Base-by-base conservation (phyloP, 2,113 vertebrate species). In the Laterallus jamaicensis region DNA sequence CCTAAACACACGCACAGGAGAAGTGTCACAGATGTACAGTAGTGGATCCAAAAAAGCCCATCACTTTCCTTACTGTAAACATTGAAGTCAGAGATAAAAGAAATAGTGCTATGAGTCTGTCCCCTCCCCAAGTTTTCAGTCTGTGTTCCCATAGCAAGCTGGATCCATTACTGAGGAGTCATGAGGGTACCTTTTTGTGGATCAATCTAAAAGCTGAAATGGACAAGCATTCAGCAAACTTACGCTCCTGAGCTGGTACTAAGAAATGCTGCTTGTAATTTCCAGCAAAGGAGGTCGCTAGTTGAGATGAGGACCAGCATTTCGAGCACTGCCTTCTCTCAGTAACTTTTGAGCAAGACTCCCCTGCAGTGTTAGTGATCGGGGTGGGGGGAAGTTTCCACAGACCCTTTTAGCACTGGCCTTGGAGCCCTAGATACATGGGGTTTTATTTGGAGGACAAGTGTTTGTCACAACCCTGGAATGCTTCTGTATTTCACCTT, bases 161-260 rank as follows among this genome's bases (percentile, higher is more conserved):
- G 97, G 95, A 95, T 97, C 97, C 97, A 97, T 96, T 98, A 95
- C 97, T 98, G 94, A 84, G 64, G 68, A 66, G 96, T 77, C 71
- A 95, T 95, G 97, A 24, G 94, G 96, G 89, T 92, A 55, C 95
- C 93, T 96, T 77, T 89, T 71, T 68, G 55, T 84, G 96, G 98
- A 93, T 77, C 95, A 94, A 69, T 85, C 42, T 29, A 70, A 94
- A 97, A 97, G 83, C 68, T 91, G 94, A 92, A 96, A 87, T 67
- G 66, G 39, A n/a, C 12, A 12, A 93, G 40, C n/a, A 16, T 70
- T 86, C 44, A 50, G 64, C 50, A 63, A 40, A 59, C 32, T 9
- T 26, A 6, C 64, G 87, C 71, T 91, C 93, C 80, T 80, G 55
- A 87, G 92, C 83, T 71, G 77, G 69, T 86, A 13, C 88, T 95